Conservation (phyloP, 2,113 vertebrate species). For the Syngnathus typhle region DNA sequence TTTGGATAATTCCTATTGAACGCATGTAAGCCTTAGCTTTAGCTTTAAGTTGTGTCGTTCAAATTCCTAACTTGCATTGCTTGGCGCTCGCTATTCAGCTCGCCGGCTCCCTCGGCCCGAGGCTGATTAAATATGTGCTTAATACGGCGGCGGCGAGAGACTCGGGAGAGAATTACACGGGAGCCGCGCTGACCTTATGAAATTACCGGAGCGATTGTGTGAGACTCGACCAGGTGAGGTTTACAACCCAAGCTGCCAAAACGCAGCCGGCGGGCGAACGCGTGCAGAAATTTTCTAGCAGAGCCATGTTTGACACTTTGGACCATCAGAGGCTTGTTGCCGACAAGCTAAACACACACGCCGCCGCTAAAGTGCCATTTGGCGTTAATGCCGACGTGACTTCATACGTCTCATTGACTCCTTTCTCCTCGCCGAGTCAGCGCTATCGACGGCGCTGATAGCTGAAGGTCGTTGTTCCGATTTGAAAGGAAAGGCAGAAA, state of each 20-base stretch:
- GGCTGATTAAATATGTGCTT: constrained; percentile 74
- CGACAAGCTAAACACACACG: constrained; percentile 13
- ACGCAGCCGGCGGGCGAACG: constrained; percentile 60
- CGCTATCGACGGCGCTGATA: constrained; percentile 27
- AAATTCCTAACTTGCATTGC: constrained; percentile 6
- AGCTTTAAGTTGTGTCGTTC: neutral
- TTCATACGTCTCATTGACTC: constrained; percentile 52
- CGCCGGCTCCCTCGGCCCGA: constrained; percentile 35
- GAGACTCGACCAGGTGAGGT: constrained; percentile 53
- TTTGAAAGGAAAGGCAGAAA: constrained; percentile 55
- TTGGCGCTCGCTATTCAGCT: constrained; percentile 50
- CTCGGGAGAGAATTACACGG: constrained; percentile 74
- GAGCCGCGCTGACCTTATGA: constrained; percentile 72
- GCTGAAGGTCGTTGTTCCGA: constrained; percentile 59
- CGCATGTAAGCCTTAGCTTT: neutral
- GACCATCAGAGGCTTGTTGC: constrained; percentile 9
- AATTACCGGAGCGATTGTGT: constrained; percentile 73
- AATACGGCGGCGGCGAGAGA: constrained; percentile 66
- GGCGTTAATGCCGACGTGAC: constrained; percentile 50
- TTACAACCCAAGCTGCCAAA: constrained; percentile 63
- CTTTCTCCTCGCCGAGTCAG: constrained; percentile 40
- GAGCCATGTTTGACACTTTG: constrained; percentile 42
- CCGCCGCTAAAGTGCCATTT: constrained; percentile 35
- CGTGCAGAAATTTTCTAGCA: constrained; percentile 62
- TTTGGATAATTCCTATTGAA: neutral